These are phyloP conservation scores for Masnerella sp. DNA, from an alignment of 2,888 invertebrate species.

Conservation along the genomic window DNA sequence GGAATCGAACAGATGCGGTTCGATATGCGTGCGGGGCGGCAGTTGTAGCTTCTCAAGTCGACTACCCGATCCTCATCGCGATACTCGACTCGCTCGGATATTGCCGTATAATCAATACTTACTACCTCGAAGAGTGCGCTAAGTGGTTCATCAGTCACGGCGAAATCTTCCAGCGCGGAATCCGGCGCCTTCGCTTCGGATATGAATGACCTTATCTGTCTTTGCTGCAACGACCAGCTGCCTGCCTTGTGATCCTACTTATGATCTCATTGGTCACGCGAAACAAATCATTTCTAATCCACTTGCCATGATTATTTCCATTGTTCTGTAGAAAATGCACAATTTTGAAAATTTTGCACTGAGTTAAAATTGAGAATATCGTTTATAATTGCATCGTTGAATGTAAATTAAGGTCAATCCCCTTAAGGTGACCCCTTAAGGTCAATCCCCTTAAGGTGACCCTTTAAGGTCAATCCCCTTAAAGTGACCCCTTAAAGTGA, in stretches of 20 bases:
- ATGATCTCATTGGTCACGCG: slow-evolving; percentile 8
- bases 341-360: too few relatives aligned
- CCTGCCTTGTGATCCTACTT: slow-evolving; percentile 24
- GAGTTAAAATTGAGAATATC: too few relatives aligned
- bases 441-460: too few relatives aligned
- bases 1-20: slow-evolving; percentile 49
- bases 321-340: too few relatives aligned
- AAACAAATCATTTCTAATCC: slow-evolving; percentile 19
- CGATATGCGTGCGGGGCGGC: slow-evolving; percentile 43
- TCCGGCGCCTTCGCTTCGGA: slow-evolving; percentile 35
- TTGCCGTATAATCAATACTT: slow-evolving; percentile 60
- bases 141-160: slow-evolving; percentile 61
- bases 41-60: slow-evolving; percentile 37
- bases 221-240: slow-evolving; percentile 30
- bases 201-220: slow-evolving; percentile 54
- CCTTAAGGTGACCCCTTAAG: too few relatives aligned
- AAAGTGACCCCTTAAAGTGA: too few relatives aligned
- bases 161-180: slow-evolving; percentile 48
- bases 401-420: too few relatives aligned
- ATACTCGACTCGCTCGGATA: slow-evolving; percentile 51
- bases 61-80: slow-evolving; percentile 37
- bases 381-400: too few relatives aligned
- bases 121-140: slow-evolving; percentile 55
- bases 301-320: slow-evolving; percentile 17
- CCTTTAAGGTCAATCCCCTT: too few relatives aligned